A percentile compares a stretch with the other conserved stretches of the same genome.
Evolutionary conservation across 92 coral and sea anemone genomes (phyloP).

Genomic region (Phenganax stokvisi): DNA sequence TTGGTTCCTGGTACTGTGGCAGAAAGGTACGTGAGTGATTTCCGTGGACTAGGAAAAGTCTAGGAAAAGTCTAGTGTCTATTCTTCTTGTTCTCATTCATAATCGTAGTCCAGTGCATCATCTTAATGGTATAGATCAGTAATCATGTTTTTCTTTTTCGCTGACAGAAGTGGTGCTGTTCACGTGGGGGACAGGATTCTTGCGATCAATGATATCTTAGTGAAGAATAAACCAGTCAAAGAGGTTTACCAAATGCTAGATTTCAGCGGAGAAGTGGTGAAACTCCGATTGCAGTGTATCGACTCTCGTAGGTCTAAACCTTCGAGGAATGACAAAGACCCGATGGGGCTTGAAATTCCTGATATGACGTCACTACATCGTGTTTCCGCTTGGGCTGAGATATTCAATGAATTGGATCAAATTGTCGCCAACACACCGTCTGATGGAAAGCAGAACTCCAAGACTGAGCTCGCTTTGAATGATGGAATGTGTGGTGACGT

Average conservation of each 20-base stretch:
- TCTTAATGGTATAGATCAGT: not conserved
- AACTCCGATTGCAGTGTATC: slow-evolving; percentile 32
- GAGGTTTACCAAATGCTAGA: slow-evolving; percentile 34
- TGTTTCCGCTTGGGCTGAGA: slow-evolving; percentile 43
- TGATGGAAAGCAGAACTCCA: not conserved
- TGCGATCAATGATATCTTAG: slow-evolving; percentile 34
- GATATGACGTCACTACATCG: slow-evolving; percentile 37
- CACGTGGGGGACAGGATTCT: slow-evolving; percentile 29
- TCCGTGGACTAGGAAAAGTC: not conserved
- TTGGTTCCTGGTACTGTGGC: slow-evolving; percentile 36
- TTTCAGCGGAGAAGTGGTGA: slow-evolving; percentile 37
- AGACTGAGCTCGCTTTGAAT: slow-evolving; percentile 19
- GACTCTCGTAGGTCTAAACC: not conserved
- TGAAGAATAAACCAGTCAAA: slow-evolving; percentile 25
- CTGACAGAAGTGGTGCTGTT: slow-evolving; percentile 37
- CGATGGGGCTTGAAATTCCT: slow-evolving; percentile 21
- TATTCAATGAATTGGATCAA: slow-evolving; percentile 36
- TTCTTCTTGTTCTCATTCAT: no score
- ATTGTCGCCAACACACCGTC: slow-evolving; percentile 19
- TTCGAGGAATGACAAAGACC: not conserved
- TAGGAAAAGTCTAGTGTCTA: no score
- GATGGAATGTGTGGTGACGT: not conserved
- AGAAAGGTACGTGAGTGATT: slow-evolving; percentile 10
- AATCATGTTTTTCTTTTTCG: not conserved
- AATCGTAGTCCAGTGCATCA: not conserved